Percentiles rank a stretch among this genome's conserved stretches.
phyloP scores from a whole-genome alignment of 2,888 invertebrate species.

The Acleris holmiana region DNA sequence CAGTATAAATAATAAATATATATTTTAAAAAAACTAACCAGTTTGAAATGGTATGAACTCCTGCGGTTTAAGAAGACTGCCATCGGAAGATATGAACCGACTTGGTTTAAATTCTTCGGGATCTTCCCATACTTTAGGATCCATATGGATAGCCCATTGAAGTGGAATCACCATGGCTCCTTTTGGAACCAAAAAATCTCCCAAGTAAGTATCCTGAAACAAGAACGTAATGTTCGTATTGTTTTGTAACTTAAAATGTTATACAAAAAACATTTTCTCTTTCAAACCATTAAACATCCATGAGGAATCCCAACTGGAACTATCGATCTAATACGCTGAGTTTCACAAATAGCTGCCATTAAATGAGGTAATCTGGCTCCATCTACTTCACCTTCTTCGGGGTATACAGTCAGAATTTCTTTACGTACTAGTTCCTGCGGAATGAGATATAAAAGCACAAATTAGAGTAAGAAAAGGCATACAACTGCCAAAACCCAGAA shows the following conservation, averaged over 20 bases:
- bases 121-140: slow-evolving; percentile 86
- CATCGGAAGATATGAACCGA: slow-evolving; percentile 87
- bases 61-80: slow-evolving; percentile 85
- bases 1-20: too few relatives aligned
- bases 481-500: too few relatives aligned
- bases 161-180: slow-evolving; percentile 91
- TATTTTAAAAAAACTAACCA: too few relatives aligned
- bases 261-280: background rate
- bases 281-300: slow-evolving; percentile 83
- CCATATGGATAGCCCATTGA: slow-evolving; percentile 92
- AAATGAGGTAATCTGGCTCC: slow-evolving; percentile 82
- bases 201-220: slow-evolving; percentile 82
- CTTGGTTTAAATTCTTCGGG: slow-evolving; percentile 88
- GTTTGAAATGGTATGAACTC: slow-evolving; percentile 93
- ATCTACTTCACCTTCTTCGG: slow-evolving; percentile 84
- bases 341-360: slow-evolving; percentile 91
- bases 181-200: slow-evolving; percentile 87
- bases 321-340: slow-evolving; percentile 90
- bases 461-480: too few relatives aligned
- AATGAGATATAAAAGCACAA: background rate
- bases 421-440: slow-evolving; percentile 85
- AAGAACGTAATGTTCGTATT: too few relatives aligned
- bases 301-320: slow-evolving; percentile 94
- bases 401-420: slow-evolving; percentile 79
- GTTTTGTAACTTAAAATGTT: too few relatives aligned